Evolutionary conservation across 1,140 invertebrate genomes (phyloP), one percentile per base, ranked within the genome.

Genomic region (Saccostrea glomerata): DNA sequence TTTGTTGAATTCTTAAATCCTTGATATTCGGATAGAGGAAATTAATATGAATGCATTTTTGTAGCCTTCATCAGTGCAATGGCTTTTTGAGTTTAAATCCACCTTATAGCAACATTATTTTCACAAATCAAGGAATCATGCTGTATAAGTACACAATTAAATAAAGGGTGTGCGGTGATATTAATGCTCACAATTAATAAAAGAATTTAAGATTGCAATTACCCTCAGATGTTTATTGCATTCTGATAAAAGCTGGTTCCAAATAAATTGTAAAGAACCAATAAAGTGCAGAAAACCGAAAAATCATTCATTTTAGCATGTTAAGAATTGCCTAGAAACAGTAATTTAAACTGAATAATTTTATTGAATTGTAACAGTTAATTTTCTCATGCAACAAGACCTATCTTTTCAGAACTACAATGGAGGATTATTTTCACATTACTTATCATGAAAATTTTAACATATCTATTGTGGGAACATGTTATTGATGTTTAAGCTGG

Each of bases 391-490:
- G 15, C 11, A 30, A 77, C 70, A 77, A 30, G 25, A 77, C 25
- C 13, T 77, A 40, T 77, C 70, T 77, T 5, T 77, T 63, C 23
- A 36, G 70, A 77, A 77, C 70, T 15, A 25, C 30, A 77, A 77
- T 9, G 25, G 4, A 77, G 70, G 70, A 77, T 77, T 36, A 77
- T 77, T 77, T 77, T 77, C 70, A 30, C 70, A 77, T 77, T 77
- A 77, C 70, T 77, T 77, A 77, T 77, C 70, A 77, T 36, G 13
- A 17, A 77, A 77, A 77, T 77, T 77, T 77, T 77, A 77, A 36
- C 30, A 77, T 36, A 25, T 77, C 15, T 77, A 77, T 77, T 77
- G 70, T 77, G 70, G 70, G 70, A 15, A 77, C 30, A 25, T 77
- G 70, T 30, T 77, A 47, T 47, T 47, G 36, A 77, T 77, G 70